Base-by-base conservation (phyloP, 2,888 invertebrate genomes). In the Ceraclea dissimilis region DNA sequence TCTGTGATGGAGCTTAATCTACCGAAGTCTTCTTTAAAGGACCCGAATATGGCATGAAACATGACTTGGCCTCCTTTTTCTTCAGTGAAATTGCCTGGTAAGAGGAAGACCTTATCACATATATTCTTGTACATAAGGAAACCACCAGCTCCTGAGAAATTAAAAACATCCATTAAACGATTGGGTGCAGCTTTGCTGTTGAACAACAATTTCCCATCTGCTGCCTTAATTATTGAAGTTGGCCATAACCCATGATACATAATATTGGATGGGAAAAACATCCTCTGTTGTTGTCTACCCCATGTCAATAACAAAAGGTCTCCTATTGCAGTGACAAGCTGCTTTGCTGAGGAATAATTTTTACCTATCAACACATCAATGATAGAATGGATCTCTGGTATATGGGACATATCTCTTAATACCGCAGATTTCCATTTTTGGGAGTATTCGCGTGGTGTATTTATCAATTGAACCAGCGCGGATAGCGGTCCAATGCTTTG, bases 101-200 rank as follows among this genome's bases (percentile, higher is more conserved):
- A 47, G 4, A 6, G 2, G 21, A 33, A 43, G 11, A 13, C 2
- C 2, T 1, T 20, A 19, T 13, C 39, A 39, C 8, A 8, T 5
- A 39, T 13, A 8, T 5, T 13, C 39, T 16, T 51, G 18, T 51
- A 51, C 2, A 34, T 13, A 1, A 19, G 10, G 16, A 51, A 51
- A 1, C 51, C 51, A n/a, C 51, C 51, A 1, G 18, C 20, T 6
- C 51, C 51, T 19, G 39, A 51, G 16, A 51, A 51, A 10, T 51
- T 51, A 20, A 51, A 51, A 2, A 17, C 18, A 10, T 39, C 18
- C 10, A 34, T 33, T 6, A 18, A 18, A 1, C 10, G 2, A 33
- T 2, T 33, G 2, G 11, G 39, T 8, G 13, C 8, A 8, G 39
- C 4, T 26, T 6, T 6, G 4, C 5, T 4, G 10, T 26, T 26